Evolutionary conservation across 2,113 vertebrate genomes (phyloP), one percentile per base, ranked within the genome.

Genomic region (Gobius niger): DNA sequence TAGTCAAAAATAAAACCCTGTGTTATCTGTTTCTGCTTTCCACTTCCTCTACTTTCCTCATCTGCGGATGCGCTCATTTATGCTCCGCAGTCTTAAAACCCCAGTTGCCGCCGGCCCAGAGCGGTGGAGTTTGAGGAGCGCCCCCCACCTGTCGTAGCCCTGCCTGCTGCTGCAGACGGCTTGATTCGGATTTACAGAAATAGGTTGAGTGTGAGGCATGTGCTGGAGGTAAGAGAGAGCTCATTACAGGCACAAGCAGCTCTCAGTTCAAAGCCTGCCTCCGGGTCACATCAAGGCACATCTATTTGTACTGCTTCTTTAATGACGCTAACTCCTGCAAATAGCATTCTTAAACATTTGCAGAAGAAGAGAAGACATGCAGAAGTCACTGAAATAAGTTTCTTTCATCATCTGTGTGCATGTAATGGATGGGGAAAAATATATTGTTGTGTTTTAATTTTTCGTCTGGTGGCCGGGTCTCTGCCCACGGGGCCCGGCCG

Each of bases 281-380:
- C 68, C 73, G 19, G 57, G 77, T 59, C 63, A 63, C 68, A 78
- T 70, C 61, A 60, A 65, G 62, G 68, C 66, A 59, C 16, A 62
- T 72, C 15, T 19, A 68, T 65, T 60, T 65, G 40, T 12, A 18
- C 12, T 44, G 53, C 13, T 11, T 56, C 24, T 63, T 66, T 44
- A 78, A 63, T 78, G 54, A 62, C 34, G 10, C 2, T 59, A 47
- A 67, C 13, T 11, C 44, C 56, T 49, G 44, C 46, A 56, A 65
- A 70, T 46, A 10, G 57, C 57, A 10, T 60, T 60, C 15, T 44
- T n/a, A 44, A 60, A 60, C 40, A 44, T 44, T n/a, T 44, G 40
- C 12, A 15, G 47, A 5, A 44, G 57, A 40, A 59, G 54, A 57
- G 1, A 7, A 34, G 19, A 7, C 56, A 11, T 42, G 56, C 34